A percentile compares a stretch with the other conserved stretches of the same genome.
Evolutionary conservation across 2,113 vertebrate species (phyloP).

Genomic region (Plectropomus leopardus): DNA sequence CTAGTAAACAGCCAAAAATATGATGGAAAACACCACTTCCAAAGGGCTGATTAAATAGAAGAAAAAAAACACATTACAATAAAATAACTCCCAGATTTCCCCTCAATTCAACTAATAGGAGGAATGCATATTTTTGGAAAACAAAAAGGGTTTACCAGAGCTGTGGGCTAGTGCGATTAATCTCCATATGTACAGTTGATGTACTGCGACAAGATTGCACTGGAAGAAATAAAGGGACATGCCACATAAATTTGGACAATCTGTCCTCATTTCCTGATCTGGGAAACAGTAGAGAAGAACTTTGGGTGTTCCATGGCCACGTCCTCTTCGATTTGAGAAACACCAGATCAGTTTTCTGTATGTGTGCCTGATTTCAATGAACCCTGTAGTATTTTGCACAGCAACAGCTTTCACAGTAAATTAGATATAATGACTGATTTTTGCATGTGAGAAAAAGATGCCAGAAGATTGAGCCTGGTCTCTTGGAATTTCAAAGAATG

Average conservation of each 20-base stretch:
- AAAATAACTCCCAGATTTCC: constrained; percentile 75
- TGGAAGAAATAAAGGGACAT: constrained; percentile 63
- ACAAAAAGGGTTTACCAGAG: constrained; percentile 60
- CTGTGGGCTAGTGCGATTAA: constrained; percentile 61
- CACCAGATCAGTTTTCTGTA: constrained; percentile 31
- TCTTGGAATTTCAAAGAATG: constrained; percentile 2
- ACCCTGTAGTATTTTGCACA: constrained; percentile 20
- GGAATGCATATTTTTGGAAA: constrained; percentile 41
- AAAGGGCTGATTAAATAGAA: constrained; percentile 62
- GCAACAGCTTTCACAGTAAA: constrained; percentile 7
- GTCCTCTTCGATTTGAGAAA: constrained; percentile 35
- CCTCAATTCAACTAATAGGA: constrained; percentile 37
- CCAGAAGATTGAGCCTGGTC: background rate
- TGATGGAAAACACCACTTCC: constrained; percentile 66
- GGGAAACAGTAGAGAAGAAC: constrained; percentile 40
- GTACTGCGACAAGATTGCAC: constrained; percentile 52
- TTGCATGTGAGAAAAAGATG: constrained; percentile 4
- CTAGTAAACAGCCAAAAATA: constrained; percentile 69
- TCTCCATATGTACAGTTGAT: constrained; percentile 64
- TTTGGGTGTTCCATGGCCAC: constrained; percentile 31
- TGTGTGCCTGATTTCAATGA: constrained; percentile 27
- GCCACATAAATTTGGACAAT: constrained; percentile 68
- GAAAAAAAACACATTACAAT: constrained; percentile 55
- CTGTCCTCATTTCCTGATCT: constrained; percentile 62
- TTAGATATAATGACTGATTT: constrained; percentile 1